Percentiles rank a stretch among this genome's conserved stretches.
These are phyloP conservation scores for Hafferia zeledoni DNA, from an alignment of 2,797 vertebrate genomes.

Conservation along the genomic window DNA sequence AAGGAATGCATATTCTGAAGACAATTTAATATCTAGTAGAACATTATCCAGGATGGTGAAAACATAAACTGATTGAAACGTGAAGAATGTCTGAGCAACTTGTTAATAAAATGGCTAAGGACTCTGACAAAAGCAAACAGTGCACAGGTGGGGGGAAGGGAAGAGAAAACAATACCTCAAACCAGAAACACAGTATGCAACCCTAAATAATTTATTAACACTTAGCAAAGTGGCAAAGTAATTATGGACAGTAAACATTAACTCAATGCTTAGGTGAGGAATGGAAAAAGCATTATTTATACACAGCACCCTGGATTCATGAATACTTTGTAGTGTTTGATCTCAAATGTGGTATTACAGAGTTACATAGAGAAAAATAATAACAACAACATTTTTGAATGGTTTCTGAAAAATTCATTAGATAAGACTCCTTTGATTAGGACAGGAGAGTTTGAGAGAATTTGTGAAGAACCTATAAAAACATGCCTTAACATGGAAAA, in stretches of 20 bases:
- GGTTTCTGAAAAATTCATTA: background rate
- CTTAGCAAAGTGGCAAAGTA: background rate
- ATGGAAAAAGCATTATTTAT: background rate
- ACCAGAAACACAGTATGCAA: background rate
- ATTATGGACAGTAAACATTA: background rate
- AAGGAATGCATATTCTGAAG: background rate
- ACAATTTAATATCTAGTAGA: background rate
- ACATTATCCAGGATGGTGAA: background rate
- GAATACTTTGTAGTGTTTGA: background rate
- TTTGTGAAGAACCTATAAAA: background rate
- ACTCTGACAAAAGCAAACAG: background rate
- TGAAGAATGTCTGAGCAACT: background rate
- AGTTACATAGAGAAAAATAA: background rate
- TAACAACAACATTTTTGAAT: background rate
- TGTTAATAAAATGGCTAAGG: background rate
- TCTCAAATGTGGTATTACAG: background rate
- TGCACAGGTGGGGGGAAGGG: background rate
- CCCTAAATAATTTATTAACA: constrained; percentile 11
- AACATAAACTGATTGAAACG: background rate
- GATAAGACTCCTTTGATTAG: background rate
- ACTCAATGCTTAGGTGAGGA: background rate
- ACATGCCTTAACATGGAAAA: background rate
- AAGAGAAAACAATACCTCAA: background rate
- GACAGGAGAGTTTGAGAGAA: background rate
- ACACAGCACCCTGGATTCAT: background rate